Base-by-base conservation (phyloP, 2,113 vertebrate species). In the Calidris pygmaea region DNA sequence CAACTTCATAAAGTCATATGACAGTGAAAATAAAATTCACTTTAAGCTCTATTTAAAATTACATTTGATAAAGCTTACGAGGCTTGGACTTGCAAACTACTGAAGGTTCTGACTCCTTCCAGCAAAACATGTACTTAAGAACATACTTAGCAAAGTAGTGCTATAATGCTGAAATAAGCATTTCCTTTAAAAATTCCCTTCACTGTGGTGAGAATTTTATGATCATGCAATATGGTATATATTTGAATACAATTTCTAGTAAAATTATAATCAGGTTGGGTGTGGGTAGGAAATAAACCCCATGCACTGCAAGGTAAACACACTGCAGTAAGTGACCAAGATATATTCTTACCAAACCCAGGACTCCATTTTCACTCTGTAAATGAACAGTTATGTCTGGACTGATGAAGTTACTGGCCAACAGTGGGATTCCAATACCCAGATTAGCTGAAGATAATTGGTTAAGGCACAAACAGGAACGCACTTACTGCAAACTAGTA, bases 371-470 rank as follows among this genome's bases (percentile, higher is more conserved):
- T 98, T 99, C 99, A 97, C 99, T 99, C 97, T 99, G 99, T 71
- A 99, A 98, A 95, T 99, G 98, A 63, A 99, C 99, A 22, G 98
- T 99, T 96, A 99, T 99, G 83, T 99, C 98, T 58, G 98, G 98
- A 91, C 98, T 99, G 95, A 99, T 99, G 92, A 99, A 99, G 97
- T 99, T 99, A 97, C 99, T 99, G 87, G 99, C 99, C 98, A 99
- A 78, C 96, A 99, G 98, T 16, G 99, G 99, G 82, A 99, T 99
- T 78, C 99, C 99, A 85, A 99, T 99, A 72, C 99, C 99, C 85
- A 99, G 98, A 97, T 99, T 99, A 84, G 99, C 99, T 99, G 96
- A 88, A 85, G 41, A 71, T 45, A 85, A 12, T 34, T 70, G 50
- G 98, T 98, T 96, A 99, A 98, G 98, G 97, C 45, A 93, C 4